These are phyloP conservation scores for Chamaedrilus cognettii DNA, from an alignment of 2,888 invertebrate species.

Conservation along the genomic window DNA sequence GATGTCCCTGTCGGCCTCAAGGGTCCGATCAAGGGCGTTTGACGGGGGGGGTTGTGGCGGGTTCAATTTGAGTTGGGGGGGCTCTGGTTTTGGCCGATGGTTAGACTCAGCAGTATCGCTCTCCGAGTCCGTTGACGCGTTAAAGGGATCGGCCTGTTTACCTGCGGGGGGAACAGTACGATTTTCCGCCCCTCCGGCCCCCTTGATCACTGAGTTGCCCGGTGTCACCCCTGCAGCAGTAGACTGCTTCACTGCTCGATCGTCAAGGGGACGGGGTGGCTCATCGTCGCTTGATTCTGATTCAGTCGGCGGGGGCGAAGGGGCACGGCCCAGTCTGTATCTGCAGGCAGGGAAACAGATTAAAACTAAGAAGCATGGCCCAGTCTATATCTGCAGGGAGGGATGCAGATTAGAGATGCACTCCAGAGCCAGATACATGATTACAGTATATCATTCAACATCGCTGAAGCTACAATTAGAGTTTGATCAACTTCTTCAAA, in stretches of 20 bases:
- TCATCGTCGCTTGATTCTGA: conserved; percentile 13
- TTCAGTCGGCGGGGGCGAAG: conserved; percentile 8
- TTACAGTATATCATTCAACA: background rate
- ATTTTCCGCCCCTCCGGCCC: background rate
- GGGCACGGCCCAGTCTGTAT: conserved; percentile 26
- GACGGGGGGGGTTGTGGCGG: background rate
- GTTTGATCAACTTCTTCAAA: background rate
- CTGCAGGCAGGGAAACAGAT: conserved; percentile 15
- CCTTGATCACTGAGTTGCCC: background rate
- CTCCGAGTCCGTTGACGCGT: background rate
- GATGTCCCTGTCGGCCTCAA: conserved; percentile 33
- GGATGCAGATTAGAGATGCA: background rate
- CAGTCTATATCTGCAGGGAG: background rate
- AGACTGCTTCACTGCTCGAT: background rate
- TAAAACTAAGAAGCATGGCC: background rate
- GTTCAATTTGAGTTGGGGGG: too few species aligned
- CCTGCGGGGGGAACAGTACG: too few species aligned
- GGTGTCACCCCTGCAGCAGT: background rate
- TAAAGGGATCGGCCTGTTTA: too few species aligned
- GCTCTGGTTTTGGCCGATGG: too few species aligned
- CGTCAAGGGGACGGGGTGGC: background rate
- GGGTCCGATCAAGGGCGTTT: background rate
- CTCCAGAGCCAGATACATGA: background rate
- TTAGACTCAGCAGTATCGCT: background rate
- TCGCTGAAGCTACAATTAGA: background rate